These are phyloP conservation scores for Sphaerophoria taeniata DNA, from an alignment of 2,888 invertebrate genomes.

Conservation along the genomic window DNA sequence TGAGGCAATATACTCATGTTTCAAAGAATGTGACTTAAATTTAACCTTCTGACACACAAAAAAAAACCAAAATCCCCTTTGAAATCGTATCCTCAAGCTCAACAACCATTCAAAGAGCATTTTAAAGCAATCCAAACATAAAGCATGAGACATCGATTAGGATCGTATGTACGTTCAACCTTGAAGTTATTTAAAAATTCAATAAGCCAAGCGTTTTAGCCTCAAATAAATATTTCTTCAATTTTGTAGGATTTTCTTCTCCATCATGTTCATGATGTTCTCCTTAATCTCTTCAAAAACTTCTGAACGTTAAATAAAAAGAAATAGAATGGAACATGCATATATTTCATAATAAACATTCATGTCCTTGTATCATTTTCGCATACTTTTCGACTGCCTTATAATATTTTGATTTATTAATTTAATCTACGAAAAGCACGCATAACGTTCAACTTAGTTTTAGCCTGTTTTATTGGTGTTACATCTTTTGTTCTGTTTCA, in stretches of 20 bases:
- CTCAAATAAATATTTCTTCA: not conserved
- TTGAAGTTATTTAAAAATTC: not conserved
- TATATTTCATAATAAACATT: constrained; percentile 20
- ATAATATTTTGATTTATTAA: constrained; percentile 62
- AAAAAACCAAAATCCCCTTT: no score
- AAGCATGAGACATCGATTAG: not conserved
- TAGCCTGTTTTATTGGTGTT: not conserved
- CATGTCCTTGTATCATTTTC: constrained; percentile 35
- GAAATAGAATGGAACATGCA: not conserved
- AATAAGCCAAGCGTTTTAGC: not conserved
- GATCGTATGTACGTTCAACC: not conserved
- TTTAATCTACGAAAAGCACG: constrained; percentile 48
- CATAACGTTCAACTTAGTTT: constrained; percentile 22
- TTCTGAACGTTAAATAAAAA: not conserved
- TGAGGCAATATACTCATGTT: no score
- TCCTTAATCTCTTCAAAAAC: constrained; percentile 11
- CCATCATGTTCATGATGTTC: not conserved
- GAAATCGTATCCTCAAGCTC: no score
- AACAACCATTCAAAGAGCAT: no score
- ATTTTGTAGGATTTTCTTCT: not conserved
- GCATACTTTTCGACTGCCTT: constrained; percentile 39
- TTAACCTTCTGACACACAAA: no score
- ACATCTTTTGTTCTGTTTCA: constrained; percentile 45
- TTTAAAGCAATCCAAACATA: not conserved
- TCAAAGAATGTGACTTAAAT: no score